Percentiles rank a stretch among this genome's conserved stretches.
phyloP scores from a whole-genome alignment of 2,888 invertebrate genomes.

The Sinhomidia bicolor region DNA sequence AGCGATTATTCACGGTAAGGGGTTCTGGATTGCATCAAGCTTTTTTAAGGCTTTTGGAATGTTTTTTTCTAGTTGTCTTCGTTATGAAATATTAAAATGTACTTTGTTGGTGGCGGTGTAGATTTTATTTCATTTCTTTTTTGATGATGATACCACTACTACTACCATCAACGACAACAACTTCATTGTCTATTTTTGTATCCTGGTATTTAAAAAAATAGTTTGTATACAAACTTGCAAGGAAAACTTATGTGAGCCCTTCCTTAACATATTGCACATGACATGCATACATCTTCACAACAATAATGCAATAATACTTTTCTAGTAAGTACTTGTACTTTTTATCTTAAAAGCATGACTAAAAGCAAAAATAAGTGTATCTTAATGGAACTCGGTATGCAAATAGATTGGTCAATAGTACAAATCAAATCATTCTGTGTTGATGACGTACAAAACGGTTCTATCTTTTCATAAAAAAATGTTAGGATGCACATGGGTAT shows the following conservation, averaged over 20 bases:
- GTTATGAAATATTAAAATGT: background rate
- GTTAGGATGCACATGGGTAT: background rate
- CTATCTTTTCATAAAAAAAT: too few species aligned
- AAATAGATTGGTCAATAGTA: background rate
- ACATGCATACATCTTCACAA: constrained; percentile 2
- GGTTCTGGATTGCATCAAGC: constrained; percentile 73
- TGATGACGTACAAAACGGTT: background rate
- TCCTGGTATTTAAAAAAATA: background rate
- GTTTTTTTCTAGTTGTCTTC: background rate
- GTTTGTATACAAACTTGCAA: background rate
- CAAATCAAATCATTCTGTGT: background rate
- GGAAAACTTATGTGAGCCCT: background rate
- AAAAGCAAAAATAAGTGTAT: constrained; percentile 9
- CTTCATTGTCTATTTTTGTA: background rate
- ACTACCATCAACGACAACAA: too few species aligned
- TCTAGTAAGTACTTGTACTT: background rate
- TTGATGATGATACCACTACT: background rate
- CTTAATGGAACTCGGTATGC: constrained; percentile 13
- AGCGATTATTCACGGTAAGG: constrained; percentile 66
- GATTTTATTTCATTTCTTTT: background rate
- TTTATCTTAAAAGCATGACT: constrained; percentile 56
- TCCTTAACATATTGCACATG: background rate
- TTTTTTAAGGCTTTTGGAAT: constrained; percentile 34
- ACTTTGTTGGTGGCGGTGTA: background rate
- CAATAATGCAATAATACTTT: background rate